These are phyloP conservation scores for Microhierax caerulescens DNA, from an alignment of 2,797 vertebrate species.

Conservation along the genomic window DNA sequence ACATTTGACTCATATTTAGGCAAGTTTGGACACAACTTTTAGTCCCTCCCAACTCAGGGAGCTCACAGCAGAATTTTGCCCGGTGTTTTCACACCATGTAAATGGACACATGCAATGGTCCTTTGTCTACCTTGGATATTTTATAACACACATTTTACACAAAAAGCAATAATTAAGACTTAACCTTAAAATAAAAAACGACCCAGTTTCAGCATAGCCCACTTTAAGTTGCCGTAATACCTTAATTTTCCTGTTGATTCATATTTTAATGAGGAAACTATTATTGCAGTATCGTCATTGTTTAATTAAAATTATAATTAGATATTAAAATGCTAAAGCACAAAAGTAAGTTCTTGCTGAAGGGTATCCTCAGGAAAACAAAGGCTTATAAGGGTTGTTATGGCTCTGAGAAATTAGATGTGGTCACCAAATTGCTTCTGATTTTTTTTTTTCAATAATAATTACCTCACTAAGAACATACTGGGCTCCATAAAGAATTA, in stretches of 20 bases:
- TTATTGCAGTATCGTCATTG: constrained; percentile 33
- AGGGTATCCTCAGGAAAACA: constrained; percentile 42
- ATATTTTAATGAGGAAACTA: constrained; percentile 48
- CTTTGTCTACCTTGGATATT: background rate
- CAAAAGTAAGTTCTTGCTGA: constrained; percentile 51
- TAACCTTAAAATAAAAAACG: background rate
- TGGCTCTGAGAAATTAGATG: constrained; percentile 41
- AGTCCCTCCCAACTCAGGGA: background rate
- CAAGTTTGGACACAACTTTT: background rate
- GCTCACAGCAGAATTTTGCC: background rate
- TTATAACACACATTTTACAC: background rate
- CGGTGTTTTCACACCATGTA: background rate
- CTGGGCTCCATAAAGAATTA: background rate
- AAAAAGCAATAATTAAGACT: background rate
- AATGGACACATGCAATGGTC: background rate
- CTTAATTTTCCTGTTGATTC: constrained; percentile 53
- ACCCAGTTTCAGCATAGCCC: background rate
- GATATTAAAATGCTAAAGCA: constrained; percentile 53
- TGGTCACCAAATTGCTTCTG: constrained; percentile 19
- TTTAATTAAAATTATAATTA: constrained; percentile 69
- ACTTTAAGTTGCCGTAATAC: background rate
- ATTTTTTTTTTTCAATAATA: constrained; percentile 16
- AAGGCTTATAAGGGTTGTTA: constrained; percentile 31
- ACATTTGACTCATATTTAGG: background rate
- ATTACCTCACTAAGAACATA: background rate